Percentiles rank a stretch among this genome's conserved stretches.
Evolutionary conservation across 2,797 vertebrate genomes (phyloP).

Genomic region (Morus bassanus): DNA sequence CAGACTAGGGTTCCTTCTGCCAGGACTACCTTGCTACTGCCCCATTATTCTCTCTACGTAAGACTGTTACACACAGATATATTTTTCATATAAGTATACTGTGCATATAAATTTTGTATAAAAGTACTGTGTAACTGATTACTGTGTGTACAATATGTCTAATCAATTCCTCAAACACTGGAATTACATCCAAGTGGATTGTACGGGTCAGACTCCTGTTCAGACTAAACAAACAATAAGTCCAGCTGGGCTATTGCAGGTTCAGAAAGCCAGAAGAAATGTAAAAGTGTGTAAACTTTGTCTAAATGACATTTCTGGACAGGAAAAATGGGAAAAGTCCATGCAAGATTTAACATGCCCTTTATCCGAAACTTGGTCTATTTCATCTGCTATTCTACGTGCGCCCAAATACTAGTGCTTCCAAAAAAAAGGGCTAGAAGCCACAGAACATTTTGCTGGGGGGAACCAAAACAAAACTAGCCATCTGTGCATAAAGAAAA

Average conservation of each 20-base stretch:
- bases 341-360: neutral
- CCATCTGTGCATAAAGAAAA: neutral
- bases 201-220: neutral
- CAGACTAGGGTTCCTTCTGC: neutral
- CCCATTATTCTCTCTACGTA: neutral
- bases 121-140: neutral
- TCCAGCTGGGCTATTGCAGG: neutral
- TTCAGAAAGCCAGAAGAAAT: neutral
- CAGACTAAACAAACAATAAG: neutral
- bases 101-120: neutral
- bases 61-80: neutral
- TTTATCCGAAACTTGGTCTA: neutral
- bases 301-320: neutral
- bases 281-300: neutral
- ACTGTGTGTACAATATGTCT: neutral
- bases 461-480: neutral
- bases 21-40: neutral
- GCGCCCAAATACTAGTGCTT: neutral
- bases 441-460: accelerated
- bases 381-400: neutral
- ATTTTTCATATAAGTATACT: neutral
- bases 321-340: neutral
- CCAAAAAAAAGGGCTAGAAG: neutral
- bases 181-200: neutral
- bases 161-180: neutral